Conservation (phyloP, 2,888 invertebrate species). For the Neoitamus cyanurus region DNA sequence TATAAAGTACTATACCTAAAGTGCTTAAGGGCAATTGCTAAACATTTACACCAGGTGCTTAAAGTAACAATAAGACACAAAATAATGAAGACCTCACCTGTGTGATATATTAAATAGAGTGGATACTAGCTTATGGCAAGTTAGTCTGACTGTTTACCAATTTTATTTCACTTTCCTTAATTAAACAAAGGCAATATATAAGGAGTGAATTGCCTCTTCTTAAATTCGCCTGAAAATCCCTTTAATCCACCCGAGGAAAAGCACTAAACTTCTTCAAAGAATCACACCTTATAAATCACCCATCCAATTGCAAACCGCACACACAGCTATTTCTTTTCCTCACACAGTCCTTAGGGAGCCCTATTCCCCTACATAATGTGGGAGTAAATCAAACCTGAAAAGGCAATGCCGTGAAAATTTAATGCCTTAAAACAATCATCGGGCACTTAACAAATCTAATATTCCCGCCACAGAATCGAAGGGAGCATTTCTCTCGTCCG, state of each 20-base stretch:
- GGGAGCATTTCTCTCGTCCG: background rate
- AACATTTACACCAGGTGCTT: no score
- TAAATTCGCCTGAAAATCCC: background rate
- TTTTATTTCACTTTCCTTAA: background rate
- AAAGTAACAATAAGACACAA: no score
- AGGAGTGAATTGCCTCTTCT: background rate
- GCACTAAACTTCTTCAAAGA: background rate
- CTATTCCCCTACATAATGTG: background rate
- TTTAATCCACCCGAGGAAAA: background rate
- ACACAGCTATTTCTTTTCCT: background rate
- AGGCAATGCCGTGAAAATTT: slow-evolving; percentile 24
- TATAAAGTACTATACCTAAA: no score
- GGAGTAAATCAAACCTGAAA: background rate
- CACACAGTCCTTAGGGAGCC: background rate
- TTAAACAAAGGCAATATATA: background rate
- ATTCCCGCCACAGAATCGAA: slow-evolving; percentile 23
- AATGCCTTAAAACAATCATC: slow-evolving; percentile 34
- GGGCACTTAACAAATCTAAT: slow-evolving; percentile 38
- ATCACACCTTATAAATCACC: background rate
- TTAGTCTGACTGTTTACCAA: no score
- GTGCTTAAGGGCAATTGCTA: no score
- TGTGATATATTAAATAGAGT: no score
- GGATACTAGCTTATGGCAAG: no score
- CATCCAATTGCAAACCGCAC: background rate
- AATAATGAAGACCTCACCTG: no score